A percentile compares a stretch with the other conserved stretches of the same genome.
Conservation (phyloP, 2,888 invertebrate genomes). For the Balanococcus diminutus region DNA sequence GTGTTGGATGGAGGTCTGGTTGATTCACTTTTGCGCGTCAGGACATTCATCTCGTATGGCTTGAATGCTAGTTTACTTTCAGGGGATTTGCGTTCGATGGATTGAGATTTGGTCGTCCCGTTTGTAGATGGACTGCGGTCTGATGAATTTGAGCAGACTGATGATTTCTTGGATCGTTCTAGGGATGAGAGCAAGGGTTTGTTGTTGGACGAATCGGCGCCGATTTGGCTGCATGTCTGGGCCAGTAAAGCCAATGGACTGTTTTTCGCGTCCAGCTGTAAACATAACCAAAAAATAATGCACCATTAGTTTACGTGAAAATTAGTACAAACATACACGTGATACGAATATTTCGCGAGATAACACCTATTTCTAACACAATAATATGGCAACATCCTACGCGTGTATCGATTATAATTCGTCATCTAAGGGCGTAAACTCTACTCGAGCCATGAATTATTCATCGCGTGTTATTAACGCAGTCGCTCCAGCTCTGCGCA, state of each 20-base stretch:
- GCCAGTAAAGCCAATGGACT: constrained; percentile 94
- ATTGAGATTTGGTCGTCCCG: constrained; percentile 81
- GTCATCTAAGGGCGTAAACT: constrained; percentile 25
- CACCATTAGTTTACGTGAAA: constrained; percentile 64
- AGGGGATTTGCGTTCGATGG: constrained; percentile 66
- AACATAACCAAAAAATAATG: constrained; percentile 56
- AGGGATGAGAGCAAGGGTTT: constrained; percentile 65
- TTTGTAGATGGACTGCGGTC: constrained; percentile 44
- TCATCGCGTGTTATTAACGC: constrained; percentile 19
- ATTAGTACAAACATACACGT: too few relatives aligned
- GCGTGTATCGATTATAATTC: constrained; percentile 2
- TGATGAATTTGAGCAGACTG: constrained; percentile 62
- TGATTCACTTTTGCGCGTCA: constrained; percentile 60
- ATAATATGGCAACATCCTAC: not conserved
- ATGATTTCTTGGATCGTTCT: constrained; percentile 56
- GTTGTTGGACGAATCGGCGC: constrained; percentile 78
- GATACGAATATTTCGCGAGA: not conserved
- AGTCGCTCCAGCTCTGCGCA: not conserved
- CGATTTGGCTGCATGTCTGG: constrained; percentile 97
- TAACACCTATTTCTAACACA: not conserved
- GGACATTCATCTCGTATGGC: constrained; percentile 83
- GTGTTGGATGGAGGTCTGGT: constrained; percentile 55
- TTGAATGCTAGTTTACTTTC: constrained; percentile 69
- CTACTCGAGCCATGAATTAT: not conserved
- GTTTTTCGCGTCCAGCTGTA: constrained; percentile 95